phyloP scores from a whole-genome alignment of 2,797 vertebrate species.

The Podarcis siculus region DNA sequence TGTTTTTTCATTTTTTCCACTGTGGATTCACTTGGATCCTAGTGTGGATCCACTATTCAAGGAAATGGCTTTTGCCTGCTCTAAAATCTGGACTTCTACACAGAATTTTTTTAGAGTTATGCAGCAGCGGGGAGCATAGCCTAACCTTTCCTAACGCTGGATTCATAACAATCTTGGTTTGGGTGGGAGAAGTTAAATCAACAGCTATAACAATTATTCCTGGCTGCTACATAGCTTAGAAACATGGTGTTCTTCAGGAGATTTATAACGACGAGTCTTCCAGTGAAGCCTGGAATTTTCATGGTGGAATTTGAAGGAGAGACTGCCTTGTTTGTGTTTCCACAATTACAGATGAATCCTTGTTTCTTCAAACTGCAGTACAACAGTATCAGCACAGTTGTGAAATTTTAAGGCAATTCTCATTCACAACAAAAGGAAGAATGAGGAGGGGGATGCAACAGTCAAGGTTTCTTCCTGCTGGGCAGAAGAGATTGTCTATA shows the following conservation, averaged over 20 bases:
- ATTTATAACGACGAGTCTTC: slow-evolving; percentile 45
- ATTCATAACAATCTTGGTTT: slow-evolving; percentile 16
- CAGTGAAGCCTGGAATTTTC: slow-evolving; percentile 45
- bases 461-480: slow-evolving; percentile 62
- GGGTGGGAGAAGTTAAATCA: not conserved
- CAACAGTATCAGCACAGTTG: slow-evolving; percentile 64
- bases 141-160: not conserved
- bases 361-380: slow-evolving; percentile 60
- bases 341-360: slow-evolving; percentile 54
- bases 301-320: slow-evolving; percentile 20
- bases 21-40: not conserved
- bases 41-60: not conserved
- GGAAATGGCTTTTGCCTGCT: not conserved
- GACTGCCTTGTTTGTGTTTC: slow-evolving; percentile 49
- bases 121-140: not conserved
- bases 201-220: slow-evolving; percentile 17
- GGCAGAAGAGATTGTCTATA: slow-evolving; percentile 58
- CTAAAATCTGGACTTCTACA: not conserved
- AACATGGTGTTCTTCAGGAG: slow-evolving; percentile 39
- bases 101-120: not conserved
- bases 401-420: slow-evolving; percentile 71
- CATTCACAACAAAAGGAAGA: slow-evolving; percentile 62
- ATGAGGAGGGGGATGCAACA: slow-evolving; percentile 53
- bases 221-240: slow-evolving; percentile 26
- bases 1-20: slow-evolving; percentile 28